Evolutionary conservation across 64 coral and sea anemone genomes (phyloP).

Genomic region (Cladopsammia gracilis): DNA sequence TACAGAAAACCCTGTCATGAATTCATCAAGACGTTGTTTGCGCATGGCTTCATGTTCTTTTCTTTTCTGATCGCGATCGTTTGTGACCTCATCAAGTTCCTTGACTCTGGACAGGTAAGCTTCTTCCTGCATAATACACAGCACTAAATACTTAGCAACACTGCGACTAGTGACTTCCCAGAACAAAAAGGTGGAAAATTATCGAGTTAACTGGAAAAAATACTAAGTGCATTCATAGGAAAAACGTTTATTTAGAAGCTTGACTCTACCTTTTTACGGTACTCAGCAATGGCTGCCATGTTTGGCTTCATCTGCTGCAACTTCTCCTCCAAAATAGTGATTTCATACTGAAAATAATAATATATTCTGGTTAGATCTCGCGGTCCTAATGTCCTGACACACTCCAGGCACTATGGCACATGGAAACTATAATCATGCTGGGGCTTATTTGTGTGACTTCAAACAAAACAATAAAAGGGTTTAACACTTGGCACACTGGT

Average conservation of each 20-base stretch:
- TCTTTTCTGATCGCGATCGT: conserved; percentile 83
- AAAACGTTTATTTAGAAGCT: not conserved
- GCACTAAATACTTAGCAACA: not conserved
- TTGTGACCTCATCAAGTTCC: conserved; percentile 95
- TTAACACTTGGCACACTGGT: no score
- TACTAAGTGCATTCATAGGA: no score
- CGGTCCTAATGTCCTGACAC: no score
- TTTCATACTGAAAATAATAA: conserved; percentile 70
- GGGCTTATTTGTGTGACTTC: no score
- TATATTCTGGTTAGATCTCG: no score
- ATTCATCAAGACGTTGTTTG: conserved; percentile 93
- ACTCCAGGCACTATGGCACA: no score
- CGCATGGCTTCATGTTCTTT: conserved; percentile 87
- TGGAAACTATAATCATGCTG: no score
- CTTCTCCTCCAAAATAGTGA: conserved; percentile 90
- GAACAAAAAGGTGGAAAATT: not conserved
- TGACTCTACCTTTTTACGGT: conserved; percentile 91
- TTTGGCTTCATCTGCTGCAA: conserved; percentile 93
- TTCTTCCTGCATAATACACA: conserved; percentile 76
- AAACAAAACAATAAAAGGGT: not conserved
- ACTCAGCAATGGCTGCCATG: conserved; percentile 99
- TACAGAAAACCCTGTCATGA: conserved; percentile 93
- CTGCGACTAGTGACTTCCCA: not conserved
- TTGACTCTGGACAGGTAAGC: conserved; percentile 85
- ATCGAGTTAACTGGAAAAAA: no score